phyloP scores from a whole-genome alignment of 1,140 invertebrate genomes.

The Belonocnema kinseyi region DNA sequence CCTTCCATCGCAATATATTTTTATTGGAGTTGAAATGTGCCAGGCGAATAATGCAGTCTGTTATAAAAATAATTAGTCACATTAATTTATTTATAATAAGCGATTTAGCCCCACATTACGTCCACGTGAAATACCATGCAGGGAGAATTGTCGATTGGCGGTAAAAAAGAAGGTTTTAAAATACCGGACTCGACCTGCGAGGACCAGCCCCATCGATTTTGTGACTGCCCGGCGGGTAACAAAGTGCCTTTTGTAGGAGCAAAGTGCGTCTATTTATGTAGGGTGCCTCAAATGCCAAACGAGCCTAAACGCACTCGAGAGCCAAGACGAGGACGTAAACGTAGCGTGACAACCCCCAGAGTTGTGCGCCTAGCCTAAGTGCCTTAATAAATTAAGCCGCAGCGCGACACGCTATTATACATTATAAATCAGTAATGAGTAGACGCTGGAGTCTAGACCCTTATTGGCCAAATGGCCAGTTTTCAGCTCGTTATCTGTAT shows the following conservation, averaged over 20 bases:
- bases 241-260: constrained; percentile 60
- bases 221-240: constrained; percentile 47
- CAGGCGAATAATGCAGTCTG: no score
- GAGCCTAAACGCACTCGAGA: constrained; percentile 46
- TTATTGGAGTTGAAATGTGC: no score
- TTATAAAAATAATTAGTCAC: no score
- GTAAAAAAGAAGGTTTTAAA: not conserved
- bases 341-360: constrained; percentile 49
- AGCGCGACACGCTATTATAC: constrained; percentile 43
- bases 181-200: constrained; percentile 1
- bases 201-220: constrained; percentile 29
- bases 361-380: constrained; percentile 39
- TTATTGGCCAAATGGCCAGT: not conserved
- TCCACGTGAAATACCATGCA: not conserved
- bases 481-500: constrained; percentile 14
- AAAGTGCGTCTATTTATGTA: constrained; percentile 62
- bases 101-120: not conserved
- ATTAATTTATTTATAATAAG: not conserved
- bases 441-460: not conserved
- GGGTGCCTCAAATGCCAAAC: constrained; percentile 55
- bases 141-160: not conserved
- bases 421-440: constrained; percentile 32
- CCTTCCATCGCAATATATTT: no score
- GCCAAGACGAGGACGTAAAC: constrained; percentile 55
- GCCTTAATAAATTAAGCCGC: constrained; percentile 52